phyloP scores from a whole-genome alignment of 2,797 vertebrate species.

The Nyctalus aviator region DNA sequence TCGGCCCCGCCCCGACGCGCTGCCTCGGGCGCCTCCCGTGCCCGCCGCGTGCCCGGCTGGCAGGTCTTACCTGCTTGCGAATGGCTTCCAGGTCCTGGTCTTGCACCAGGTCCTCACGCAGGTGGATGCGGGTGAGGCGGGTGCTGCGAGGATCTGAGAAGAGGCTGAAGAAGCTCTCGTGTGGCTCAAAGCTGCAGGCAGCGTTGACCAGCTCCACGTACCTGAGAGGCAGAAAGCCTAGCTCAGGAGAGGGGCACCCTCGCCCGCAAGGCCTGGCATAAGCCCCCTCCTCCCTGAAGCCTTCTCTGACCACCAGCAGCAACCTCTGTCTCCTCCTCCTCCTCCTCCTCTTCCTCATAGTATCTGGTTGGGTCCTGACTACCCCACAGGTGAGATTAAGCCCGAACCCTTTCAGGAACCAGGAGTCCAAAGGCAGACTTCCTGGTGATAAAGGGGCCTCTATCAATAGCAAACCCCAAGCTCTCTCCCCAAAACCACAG shows the following conservation, averaged over 20 bases:
- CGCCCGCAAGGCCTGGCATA: not conserved
- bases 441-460: not conserved
- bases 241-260: not conserved
- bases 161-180: conserved; percentile 97
- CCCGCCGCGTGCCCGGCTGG: fast-evolving
- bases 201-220: conserved; percentile 97
- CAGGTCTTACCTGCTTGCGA: conserved; percentile 92
- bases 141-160: conserved; percentile 97
- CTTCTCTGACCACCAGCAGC: not conserved
- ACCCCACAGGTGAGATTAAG: not conserved
- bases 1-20: not conserved
- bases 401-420: not conserved
- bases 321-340: not conserved
- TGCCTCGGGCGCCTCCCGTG: fast-evolving
- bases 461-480: not conserved
- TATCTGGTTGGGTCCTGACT: not conserved
- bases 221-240: conserved; percentile 83
- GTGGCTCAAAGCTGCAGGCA: conserved; percentile 94
- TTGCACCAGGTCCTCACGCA: conserved; percentile 94
- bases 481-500: not conserved
- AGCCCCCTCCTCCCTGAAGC: not conserved
- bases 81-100: conserved; percentile 98
- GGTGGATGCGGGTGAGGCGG: conserved; percentile 94
- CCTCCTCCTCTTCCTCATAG: not conserved
- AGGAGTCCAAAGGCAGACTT: not conserved